Base-by-base conservation (phyloP, 2,888 invertebrate genomes). In the Sesia bembeciformis region DNA sequence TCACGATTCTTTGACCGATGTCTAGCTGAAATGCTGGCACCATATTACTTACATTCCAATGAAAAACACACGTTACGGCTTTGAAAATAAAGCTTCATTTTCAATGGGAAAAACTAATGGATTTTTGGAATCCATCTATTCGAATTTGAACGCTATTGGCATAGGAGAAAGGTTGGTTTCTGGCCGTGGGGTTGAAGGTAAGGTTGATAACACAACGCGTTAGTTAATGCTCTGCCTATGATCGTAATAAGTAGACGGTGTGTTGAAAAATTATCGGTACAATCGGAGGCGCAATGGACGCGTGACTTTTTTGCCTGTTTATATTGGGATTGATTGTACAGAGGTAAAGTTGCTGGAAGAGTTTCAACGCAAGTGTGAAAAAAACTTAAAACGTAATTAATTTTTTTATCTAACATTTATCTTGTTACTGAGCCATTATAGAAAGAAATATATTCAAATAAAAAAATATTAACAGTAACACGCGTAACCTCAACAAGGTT, bases 231-330 rank as follows among this genome's bases (percentile, higher is more conserved):
- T 81, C 78, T 81, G 83, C 77, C 84, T 87, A 85, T 83, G 87
- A 86, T 86, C 81, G 85, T 86, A 88, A 87, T 89, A 88, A 88
- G 89, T 86, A 85, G 87, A 88, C 80, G 86, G 85, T 85, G 86
- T 86, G 89, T 88, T 88, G 88, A 89, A 88, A 87, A 89, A 89
- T 88, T 88, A 87, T 88, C 87, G 84, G 84, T 76, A 74, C 83
- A 78, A 87, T 87, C 87, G 84, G 83, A 85, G 88, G 86, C 84
- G 82, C 86, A 84, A 80, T 85, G 83, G 81, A 81, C 79, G 83
- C 81, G 77, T 78, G 77, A 80, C 81, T 88, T 87, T 85, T 88
- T 87, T 85, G 82, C 80, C 81, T 82, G 80, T 85, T 85, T 85
- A 81, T 83, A 81, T 84, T 81, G 75, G 73, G 81, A 82, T 80